phyloP scores from a whole-genome alignment of 2,113 vertebrate genomes.

The Okapia johnstoni region DNA sequence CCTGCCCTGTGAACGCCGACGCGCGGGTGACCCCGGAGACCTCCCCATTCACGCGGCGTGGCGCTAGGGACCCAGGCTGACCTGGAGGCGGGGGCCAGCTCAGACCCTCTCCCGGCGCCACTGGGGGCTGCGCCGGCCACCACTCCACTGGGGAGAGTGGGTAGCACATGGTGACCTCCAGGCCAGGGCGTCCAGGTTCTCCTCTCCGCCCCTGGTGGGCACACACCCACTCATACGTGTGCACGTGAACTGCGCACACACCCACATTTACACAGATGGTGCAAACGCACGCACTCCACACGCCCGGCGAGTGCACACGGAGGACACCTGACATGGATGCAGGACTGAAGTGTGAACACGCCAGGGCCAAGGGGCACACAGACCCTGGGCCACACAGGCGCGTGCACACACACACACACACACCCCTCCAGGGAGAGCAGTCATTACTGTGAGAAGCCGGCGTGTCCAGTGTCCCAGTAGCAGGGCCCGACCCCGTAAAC shows the following conservation, averaged over 20 bases:
- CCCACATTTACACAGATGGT: not conserved
- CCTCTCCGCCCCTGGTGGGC: not conserved
- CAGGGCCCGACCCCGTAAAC: rapidly evolving
- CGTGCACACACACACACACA: no score
- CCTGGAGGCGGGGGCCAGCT: not conserved
- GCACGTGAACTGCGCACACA: not conserved
- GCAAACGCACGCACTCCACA: not conserved
- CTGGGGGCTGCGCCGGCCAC: not conserved
- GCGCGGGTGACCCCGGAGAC: rapidly evolving
- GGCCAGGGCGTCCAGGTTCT: not conserved
- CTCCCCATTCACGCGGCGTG: rapidly evolving
- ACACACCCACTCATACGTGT: not conserved
- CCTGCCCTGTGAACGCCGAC: rapidly evolving
- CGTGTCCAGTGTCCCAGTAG: rapidly evolving
- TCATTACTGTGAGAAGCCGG: rapidly evolving
- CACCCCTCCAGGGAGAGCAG: rapidly evolving
- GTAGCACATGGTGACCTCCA: rapidly evolving
- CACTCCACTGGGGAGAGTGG: rapidly evolving
- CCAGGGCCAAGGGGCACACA: not conserved
- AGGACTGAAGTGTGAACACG: not conserved
- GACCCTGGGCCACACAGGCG: not conserved
- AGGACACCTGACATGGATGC: rapidly evolving
- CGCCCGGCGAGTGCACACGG: not conserved
- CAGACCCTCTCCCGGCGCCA: not conserved
- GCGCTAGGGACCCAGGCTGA: not conserved